Conservation (phyloP, 2,113 vertebrate species). For the Forbesichthys papilliferus region DNA sequence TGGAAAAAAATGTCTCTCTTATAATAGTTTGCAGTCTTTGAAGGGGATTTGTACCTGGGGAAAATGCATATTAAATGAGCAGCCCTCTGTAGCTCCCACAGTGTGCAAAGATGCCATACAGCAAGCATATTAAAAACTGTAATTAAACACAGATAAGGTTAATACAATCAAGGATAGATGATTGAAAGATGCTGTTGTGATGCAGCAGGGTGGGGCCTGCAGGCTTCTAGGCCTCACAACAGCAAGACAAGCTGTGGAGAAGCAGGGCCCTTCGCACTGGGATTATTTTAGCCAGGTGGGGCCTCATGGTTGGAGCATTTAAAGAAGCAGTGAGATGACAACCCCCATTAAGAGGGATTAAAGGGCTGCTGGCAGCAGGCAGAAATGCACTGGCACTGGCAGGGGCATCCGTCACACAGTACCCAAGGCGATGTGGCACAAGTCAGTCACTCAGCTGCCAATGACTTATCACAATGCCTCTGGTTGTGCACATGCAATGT, state of each 20-base stretch:
- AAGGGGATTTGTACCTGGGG: slow-evolving; percentile 74
- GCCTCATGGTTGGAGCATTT: slow-evolving; percentile 79
- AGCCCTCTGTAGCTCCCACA: slow-evolving; percentile 74
- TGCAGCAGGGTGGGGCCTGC: slow-evolving; percentile 70
- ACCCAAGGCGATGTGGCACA: slow-evolving; percentile 74
- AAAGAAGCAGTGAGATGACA: slow-evolving; percentile 82
- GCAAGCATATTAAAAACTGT: slow-evolving; percentile 81
- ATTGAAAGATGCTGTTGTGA: slow-evolving; percentile 80
- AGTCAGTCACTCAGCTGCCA: slow-evolving; percentile 68
- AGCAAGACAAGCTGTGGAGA: slow-evolving; percentile 64
- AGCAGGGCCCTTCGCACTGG: slow-evolving; percentile 69
- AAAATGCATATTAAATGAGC: slow-evolving; percentile 77
- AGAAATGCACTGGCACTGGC: slow-evolving; percentile 74
- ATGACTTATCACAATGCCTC: slow-evolving; percentile 33
- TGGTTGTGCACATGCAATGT: slow-evolving; percentile 31
- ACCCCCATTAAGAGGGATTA: slow-evolving; percentile 85
- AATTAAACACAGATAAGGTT: slow-evolving; percentile 84
- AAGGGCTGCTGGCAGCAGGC: slow-evolving; percentile 78
- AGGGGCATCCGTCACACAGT: slow-evolving; percentile 77
- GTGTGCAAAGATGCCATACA: slow-evolving; percentile 78
- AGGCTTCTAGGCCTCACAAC: slow-evolving; percentile 64
- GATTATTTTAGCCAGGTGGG: slow-evolving; percentile 78
- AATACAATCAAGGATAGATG: slow-evolving; percentile 79
- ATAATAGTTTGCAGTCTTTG: slow-evolving; percentile 62
- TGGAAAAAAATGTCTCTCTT: slow-evolving; percentile 39